Evolutionary conservation across 2,797 vertebrate genomes (phyloP).

Genomic region (Coilia nasus): DNA sequence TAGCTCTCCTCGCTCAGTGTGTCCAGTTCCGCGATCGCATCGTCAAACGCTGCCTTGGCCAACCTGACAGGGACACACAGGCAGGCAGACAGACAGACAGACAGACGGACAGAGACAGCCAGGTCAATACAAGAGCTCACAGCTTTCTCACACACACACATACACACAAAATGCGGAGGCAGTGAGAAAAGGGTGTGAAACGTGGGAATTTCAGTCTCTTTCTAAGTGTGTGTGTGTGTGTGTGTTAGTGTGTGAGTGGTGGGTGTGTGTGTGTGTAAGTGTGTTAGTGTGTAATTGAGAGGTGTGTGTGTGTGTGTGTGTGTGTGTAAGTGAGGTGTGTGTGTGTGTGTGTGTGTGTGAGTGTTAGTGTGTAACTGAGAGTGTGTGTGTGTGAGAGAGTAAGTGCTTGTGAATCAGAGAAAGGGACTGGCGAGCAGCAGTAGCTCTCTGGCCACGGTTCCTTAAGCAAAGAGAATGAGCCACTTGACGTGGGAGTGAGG

Average conservation of each 20-base stretch:
- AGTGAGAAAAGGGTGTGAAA: not conserved
- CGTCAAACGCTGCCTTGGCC: constrained; percentile 91
- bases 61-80: constrained; percentile 68
- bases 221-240: not conserved
- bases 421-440: not conserved
- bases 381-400: not conserved
- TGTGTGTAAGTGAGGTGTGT: not conserved
- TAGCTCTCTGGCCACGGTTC: constrained; percentile 6
- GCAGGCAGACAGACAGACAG: not conserved
- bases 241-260: not conserved
- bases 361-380: not conserved
- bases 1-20: constrained; percentile 93
- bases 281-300: not conserved
- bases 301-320: not conserved
- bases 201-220: not conserved
- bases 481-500: not conserved
- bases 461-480: constrained; percentile 14
- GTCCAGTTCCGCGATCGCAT: constrained; percentile 91
- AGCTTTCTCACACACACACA: not conserved
- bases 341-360: not conserved
- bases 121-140: not conserved
- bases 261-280: not conserved
- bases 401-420: not conserved
- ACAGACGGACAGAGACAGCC: not conserved
- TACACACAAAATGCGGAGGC: not conserved